phyloP scores from a whole-genome alignment of 2,888 invertebrate species.

The Neoascia interrupta region DNA sequence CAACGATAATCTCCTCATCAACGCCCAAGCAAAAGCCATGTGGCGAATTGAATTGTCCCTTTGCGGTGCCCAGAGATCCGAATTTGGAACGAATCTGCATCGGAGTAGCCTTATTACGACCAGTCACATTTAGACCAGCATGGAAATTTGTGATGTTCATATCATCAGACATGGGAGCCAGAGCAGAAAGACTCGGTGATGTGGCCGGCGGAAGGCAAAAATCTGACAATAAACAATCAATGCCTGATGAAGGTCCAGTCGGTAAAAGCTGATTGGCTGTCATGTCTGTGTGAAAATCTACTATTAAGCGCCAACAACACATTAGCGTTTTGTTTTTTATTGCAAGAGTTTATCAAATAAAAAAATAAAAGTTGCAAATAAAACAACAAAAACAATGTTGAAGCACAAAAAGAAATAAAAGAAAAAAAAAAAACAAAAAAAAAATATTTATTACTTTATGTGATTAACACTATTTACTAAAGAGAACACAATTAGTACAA shows the following conservation, averaged over 20 bases:
- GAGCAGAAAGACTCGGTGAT: slow-evolving; percentile 81
- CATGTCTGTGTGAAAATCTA: slow-evolving; percentile 80
- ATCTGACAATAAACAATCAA: slow-evolving; percentile 83
- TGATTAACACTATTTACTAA: too few relatives aligned
- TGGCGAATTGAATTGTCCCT: slow-evolving; percentile 97
- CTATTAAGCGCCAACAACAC: slow-evolving; percentile 74
- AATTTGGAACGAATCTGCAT: slow-evolving; percentile 96
- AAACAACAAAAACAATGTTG: slow-evolving; percentile 55
- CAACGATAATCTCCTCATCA: slow-evolving; percentile 97
- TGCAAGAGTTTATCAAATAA: slow-evolving; percentile 37
- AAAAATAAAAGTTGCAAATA: slow-evolving; percentile 30
- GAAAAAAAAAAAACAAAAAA: slow-evolving; percentile 36
- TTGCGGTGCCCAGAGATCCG: slow-evolving; percentile 94
- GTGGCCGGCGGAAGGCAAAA: slow-evolving; percentile 83
- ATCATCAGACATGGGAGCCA: slow-evolving; percentile 80
- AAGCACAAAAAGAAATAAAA: slow-evolving; percentile 52
- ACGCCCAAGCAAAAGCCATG: slow-evolving; percentile 97
- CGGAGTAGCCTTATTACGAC: slow-evolving; percentile 87
- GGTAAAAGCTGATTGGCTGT: slow-evolving; percentile 81
- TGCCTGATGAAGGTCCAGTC: slow-evolving; percentile 83
- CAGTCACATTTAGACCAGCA: slow-evolving; percentile 81
- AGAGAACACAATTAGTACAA: too few relatives aligned
- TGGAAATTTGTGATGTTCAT: slow-evolving; percentile 79
- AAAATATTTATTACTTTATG: too few relatives aligned
- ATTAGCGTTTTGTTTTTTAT: slow-evolving; percentile 65